Evolutionary conservation across 2,797 vertebrate species (phyloP).

Genomic region (Amphiprion clarkii): DNA sequence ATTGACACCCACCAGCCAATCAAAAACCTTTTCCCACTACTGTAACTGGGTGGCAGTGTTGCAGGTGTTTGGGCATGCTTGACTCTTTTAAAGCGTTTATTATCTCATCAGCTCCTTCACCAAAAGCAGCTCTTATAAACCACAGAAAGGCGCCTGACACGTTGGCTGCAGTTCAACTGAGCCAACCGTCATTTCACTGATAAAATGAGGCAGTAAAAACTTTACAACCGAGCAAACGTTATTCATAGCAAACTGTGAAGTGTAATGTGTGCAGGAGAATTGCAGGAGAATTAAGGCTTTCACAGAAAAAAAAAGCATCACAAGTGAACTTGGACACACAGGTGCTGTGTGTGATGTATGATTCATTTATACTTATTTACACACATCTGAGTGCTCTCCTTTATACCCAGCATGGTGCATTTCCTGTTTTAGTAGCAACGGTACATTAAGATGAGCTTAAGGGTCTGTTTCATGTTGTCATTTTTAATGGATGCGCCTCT

Average conservation of each 20-base stretch:
- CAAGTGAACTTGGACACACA: not conserved
- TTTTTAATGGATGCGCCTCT: slow-evolving; percentile 41
- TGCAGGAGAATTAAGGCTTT: not conserved
- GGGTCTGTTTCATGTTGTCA: slow-evolving; percentile 42
- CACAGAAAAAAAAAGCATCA: not conserved
- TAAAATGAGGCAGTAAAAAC: slow-evolving; percentile 35
- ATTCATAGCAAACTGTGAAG: not conserved
- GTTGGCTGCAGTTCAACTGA: slow-evolving; percentile 20
- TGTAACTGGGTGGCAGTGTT: not conserved
- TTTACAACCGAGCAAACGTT: slow-evolving; percentile 10
- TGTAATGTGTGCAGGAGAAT: slow-evolving; percentile 3
- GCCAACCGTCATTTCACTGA: not conserved
- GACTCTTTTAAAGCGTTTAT: slow-evolving; percentile 11
- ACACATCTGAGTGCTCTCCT: not conserved
- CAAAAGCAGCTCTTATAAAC: slow-evolving; percentile 1
- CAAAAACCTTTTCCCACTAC: not conserved
- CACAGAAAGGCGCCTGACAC: not conserved
- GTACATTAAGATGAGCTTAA: slow-evolving; percentile 33
- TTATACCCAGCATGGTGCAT: slow-evolving; percentile 13
- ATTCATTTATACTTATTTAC: not conserved
- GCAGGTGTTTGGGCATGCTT: not conserved
- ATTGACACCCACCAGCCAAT: not conserved
- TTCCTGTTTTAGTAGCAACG: slow-evolving; percentile 24
- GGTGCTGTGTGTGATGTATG: not conserved
- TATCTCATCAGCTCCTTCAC: slow-evolving; percentile 16